A percentile compares a stretch with the other conserved stretches of the same genome.
These are phyloP conservation scores for Melanostoma scalare DNA, from an alignment of 2,888 invertebrate species.

Conservation along the genomic window DNA sequence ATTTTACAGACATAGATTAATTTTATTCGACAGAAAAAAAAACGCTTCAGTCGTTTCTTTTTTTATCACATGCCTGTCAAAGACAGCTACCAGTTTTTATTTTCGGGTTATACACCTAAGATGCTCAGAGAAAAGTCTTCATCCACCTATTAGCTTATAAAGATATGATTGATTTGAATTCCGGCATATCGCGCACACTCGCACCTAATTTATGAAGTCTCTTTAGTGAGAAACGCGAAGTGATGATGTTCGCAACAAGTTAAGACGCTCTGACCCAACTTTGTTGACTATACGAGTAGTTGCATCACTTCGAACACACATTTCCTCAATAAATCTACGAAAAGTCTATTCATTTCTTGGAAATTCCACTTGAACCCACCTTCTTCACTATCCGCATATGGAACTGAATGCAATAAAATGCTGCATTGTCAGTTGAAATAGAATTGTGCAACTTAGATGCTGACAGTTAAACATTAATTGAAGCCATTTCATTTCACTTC, in stretches of 20 bases:
- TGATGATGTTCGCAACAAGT: neutral
- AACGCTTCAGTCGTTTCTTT: too few relatives aligned
- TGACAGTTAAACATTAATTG: conserved; percentile 12
- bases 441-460: conserved; percentile 15
- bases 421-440: conserved; percentile 12
- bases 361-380: too few relatives aligned
- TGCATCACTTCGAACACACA: neutral
- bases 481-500: conserved; percentile 7
- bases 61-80: too few relatives aligned
- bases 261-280: neutral
- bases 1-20: too few relatives aligned
- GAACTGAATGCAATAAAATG: neutral
- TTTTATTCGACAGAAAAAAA: too few relatives aligned
- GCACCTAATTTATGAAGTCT: neutral
- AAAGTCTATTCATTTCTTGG: too few relatives aligned
- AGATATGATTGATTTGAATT: neutral
- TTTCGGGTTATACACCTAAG: too few relatives aligned
- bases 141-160: too few relatives aligned
- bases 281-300: neutral
- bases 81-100: too few relatives aligned
- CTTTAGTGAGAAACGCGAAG: neutral
- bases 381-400: neutral
- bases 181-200: conserved; percentile 28
- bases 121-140: too few relatives aligned
- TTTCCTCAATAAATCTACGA: too few relatives aligned